phyloP scores from a whole-genome alignment of 2,888 invertebrate genomes.

The Leucoptera coffeella region DNA sequence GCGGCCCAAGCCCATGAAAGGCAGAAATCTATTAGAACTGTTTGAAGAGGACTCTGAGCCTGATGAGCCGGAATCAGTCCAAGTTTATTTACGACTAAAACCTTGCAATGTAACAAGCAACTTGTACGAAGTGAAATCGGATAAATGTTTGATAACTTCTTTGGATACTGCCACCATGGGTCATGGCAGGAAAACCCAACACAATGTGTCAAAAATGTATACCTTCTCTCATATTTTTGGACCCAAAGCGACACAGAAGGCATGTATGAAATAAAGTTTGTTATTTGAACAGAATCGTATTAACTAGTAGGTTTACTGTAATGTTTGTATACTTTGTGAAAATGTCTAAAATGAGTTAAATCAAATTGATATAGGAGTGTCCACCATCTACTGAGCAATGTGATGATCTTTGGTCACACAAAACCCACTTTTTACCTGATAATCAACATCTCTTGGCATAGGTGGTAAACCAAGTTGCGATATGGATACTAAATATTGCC shows the following conservation, averaged over 20 bases:
- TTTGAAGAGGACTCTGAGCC: constrained; percentile 30
- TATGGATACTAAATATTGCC: too few species aligned
- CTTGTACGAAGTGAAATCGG: constrained; percentile 29
- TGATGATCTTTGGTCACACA: too few species aligned
- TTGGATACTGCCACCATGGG: constrained; percentile 28
- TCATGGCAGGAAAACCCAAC: constrained; percentile 32
- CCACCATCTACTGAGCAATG: too few species aligned
- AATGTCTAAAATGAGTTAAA: too few species aligned
- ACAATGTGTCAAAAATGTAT: constrained; percentile 41
- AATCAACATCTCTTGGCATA: too few species aligned
- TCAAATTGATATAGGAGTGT: too few species aligned
- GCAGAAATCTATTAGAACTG: constrained; percentile 28
- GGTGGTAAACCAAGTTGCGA: too few species aligned
- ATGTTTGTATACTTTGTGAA: too few species aligned
- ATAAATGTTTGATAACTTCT: constrained; percentile 28
- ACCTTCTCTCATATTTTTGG: constrained; percentile 37
- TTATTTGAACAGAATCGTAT: too few species aligned
- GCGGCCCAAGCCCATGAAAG: constrained; percentile 35
- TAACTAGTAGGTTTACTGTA: too few species aligned
- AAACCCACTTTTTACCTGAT: too few species aligned
- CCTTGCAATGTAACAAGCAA: constrained; percentile 24
- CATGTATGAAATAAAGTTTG: constrained; percentile 18
- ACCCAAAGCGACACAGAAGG: constrained; percentile 23
- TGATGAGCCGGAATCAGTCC: constrained; percentile 33
- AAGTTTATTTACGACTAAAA: constrained; percentile 50